A percentile compares a stretch with the other conserved stretches of the same genome.
Evolutionary conservation across 2,797 vertebrate species (phyloP).

Genomic region (Cyprinodon diabolis): DNA sequence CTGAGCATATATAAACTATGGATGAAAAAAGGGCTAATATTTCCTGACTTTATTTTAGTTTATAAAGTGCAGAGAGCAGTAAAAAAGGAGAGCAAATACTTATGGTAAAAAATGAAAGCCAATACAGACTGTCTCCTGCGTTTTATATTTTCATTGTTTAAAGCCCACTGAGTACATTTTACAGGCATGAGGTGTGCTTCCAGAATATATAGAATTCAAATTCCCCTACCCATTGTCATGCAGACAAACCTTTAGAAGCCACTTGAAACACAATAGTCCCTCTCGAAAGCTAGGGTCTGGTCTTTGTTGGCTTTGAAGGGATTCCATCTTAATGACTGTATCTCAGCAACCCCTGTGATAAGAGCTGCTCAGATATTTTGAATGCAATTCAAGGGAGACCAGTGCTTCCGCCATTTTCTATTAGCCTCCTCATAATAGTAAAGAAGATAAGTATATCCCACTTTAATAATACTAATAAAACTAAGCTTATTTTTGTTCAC

Average conservation of each 20-base stretch:
- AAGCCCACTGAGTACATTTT: neutral
- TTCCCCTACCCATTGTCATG: neutral
- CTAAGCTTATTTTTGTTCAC: too few species aligned
- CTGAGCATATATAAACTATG: too few species aligned
- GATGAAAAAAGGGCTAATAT: neutral
- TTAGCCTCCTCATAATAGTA: neutral
- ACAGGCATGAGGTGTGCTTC: neutral
- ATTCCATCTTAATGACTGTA: slow-evolving; percentile 4
- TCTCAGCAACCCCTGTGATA: slow-evolving; percentile 1
- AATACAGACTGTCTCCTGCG: neutral
- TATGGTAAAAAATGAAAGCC: neutral
- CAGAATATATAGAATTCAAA: neutral
- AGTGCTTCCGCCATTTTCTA: neutral
- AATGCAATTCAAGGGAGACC: neutral
- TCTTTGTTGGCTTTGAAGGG: neutral
- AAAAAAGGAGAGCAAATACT: neutral
- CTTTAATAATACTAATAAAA: too few species aligned
- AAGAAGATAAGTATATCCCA: neutral
- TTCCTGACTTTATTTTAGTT: neutral
- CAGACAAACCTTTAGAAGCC: neutral
- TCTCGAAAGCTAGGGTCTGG: neutral
- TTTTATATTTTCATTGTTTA: slow-evolving; percentile 3
- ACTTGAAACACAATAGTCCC: neutral
- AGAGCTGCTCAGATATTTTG: neutral
- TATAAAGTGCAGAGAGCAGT: neutral